phyloP scores from a whole-genome alignment of 1,140 invertebrate genomes.

The Gryllus bimaculatus region DNA sequence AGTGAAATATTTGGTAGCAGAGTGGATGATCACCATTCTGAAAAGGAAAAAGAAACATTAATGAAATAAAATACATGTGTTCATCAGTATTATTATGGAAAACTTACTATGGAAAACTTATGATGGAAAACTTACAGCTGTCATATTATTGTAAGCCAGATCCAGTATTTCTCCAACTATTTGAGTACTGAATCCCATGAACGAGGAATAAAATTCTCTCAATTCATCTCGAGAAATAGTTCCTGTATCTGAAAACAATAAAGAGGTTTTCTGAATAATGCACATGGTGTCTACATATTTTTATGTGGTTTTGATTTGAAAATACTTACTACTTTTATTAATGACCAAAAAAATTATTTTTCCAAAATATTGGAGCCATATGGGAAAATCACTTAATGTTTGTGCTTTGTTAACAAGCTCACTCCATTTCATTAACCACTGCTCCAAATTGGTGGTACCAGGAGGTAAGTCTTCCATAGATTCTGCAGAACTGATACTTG shows the following conservation, averaged over 20 bases:
- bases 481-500: conserved; percentile 30
- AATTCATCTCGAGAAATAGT: conserved; percentile 52
- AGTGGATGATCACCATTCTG: conserved; percentile 56
- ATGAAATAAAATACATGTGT: conserved; percentile 28
- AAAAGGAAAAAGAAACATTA: conserved; percentile 2
- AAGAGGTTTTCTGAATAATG: not conserved
- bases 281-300: not conserved
- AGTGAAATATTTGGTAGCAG: conserved; percentile 50
- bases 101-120: conserved; percentile 46
- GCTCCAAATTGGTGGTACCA: conserved; percentile 31
- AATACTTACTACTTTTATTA: conserved; percentile 48
- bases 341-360: conserved; percentile 61
- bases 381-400: conserved; percentile 48
- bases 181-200: conserved; percentile 48
- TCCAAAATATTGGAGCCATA: conserved; percentile 60
- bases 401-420: conserved; percentile 42
- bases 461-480: not conserved
- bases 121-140: conserved; percentile 45
- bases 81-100: conserved; percentile 7
- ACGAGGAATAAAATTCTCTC: conserved; percentile 54
- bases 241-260: conserved; percentile 40
- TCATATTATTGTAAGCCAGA: conserved; percentile 52
- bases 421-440: conserved; percentile 57
- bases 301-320: not conserved
- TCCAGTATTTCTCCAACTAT: conserved; percentile 53